A percentile compares a stretch with the other conserved stretches of the same genome.
These are phyloP conservation scores for Balanococcus diminutus DNA, from an alignment of 2,888 invertebrate species.

Conservation along the genomic window DNA sequence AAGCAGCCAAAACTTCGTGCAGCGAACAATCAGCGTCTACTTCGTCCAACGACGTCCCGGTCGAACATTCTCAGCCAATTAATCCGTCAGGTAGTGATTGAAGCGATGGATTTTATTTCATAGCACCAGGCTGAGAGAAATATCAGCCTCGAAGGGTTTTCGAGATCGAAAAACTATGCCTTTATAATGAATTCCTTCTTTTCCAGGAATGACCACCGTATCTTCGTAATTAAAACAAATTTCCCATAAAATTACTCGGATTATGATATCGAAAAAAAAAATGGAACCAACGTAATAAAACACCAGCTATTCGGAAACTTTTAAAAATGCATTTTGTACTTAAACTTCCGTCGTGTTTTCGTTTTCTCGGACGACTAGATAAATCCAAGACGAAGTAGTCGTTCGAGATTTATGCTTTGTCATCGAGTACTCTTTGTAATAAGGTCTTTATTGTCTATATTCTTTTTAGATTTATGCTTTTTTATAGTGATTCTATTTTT, in stretches of 20 bases:
- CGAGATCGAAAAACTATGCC: not conserved
- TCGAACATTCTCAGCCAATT: conserved; percentile 45
- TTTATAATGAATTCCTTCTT: not conserved
- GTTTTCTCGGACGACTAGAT: not conserved
- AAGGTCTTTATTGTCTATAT: not conserved
- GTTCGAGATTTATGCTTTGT: not conserved
- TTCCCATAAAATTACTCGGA: not conserved
- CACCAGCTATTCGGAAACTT: not conserved
- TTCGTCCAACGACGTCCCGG: conserved; percentile 20
- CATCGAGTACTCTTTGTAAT: not conserved
- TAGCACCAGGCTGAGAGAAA: not conserved
- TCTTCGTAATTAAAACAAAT: not conserved
- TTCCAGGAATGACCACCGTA: conserved; percentile 26
- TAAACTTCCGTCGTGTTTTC: not conserved
- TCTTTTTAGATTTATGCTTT: not conserved
- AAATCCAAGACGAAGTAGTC: not conserved
- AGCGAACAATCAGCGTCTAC: not conserved
- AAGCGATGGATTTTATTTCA: too few species aligned
- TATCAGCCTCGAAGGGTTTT: not conserved
- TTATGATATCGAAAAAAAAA: not conserved
- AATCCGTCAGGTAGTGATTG: conserved; percentile 16
- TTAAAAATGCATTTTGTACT: not conserved
- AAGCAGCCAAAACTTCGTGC: conserved; percentile 20
- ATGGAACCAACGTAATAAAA: not conserved
- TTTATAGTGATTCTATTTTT: not conserved